These are phyloP conservation scores for Drosophila virilis DNA, from an alignment of 1,140 invertebrate species.

Conservation along the genomic window DNA sequence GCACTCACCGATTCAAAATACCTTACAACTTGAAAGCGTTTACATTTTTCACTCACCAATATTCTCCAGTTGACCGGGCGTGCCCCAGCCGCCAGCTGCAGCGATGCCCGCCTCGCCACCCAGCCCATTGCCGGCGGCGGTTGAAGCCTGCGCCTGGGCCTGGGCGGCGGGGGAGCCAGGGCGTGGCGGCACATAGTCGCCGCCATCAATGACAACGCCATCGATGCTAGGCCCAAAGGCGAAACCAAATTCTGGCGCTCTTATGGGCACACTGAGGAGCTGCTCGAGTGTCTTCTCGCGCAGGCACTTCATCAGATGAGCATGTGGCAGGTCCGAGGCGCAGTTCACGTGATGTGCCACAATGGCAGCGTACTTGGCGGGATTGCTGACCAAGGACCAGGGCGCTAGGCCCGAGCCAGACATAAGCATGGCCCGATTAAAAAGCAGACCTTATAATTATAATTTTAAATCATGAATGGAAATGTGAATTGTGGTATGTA, in stretches of 20 bases:
- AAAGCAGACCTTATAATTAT: conserved; percentile 90
- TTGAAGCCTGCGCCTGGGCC: conserved; percentile 72
- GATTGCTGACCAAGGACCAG: conserved; percentile 95
- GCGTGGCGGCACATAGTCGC: conserved; percentile 77
- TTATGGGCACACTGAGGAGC: conserved; percentile 90
- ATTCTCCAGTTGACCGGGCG: conserved; percentile 77
- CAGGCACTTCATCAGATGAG: conserved; percentile 93
- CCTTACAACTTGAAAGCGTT: not conserved
- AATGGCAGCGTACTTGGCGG: conserved; percentile 93
- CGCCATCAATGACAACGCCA: conserved; percentile 89
- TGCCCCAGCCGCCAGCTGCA: conserved; percentile 82
- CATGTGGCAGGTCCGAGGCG: conserved; percentile 89
- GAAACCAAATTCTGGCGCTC: conserved; percentile 92
- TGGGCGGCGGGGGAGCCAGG: conserved; percentile 72
- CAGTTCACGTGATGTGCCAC: conserved; percentile 95
- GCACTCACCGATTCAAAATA: too few species aligned
- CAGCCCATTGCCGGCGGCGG: conserved; percentile 69
- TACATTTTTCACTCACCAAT: conserved; percentile 57
- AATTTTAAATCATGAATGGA: not conserved
- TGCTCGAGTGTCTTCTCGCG: conserved; percentile 90
- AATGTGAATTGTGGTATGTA: not conserved
- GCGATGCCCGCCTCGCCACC: conserved; percentile 79
- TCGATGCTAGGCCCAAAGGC: conserved; percentile 96
- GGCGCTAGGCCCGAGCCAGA: conserved; percentile 97
- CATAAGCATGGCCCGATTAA: conserved; percentile 97